A percentile compares a stretch with the other conserved stretches of the same genome.
phyloP scores from a whole-genome alignment of 1,140 invertebrate genomes.

The Platorchestia sp. region DNA sequence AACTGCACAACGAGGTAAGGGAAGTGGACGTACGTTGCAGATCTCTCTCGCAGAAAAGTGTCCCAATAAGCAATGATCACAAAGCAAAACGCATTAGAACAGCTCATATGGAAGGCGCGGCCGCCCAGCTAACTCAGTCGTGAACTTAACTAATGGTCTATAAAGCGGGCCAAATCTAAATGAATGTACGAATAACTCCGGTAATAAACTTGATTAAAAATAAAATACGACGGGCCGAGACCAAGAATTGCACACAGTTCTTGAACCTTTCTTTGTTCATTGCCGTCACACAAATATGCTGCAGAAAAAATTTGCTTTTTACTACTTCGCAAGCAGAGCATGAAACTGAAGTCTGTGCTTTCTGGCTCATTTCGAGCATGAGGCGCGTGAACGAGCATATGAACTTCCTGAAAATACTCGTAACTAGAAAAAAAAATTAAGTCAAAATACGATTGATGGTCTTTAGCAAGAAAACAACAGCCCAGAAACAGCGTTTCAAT shows the following conservation, averaged over 20 bases:
- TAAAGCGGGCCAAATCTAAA: neutral
- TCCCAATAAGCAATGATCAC: neutral
- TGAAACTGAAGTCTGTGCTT: too few relatives aligned
- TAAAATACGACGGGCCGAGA: neutral
- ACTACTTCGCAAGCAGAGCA: neutral
- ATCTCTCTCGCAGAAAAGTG: neutral
- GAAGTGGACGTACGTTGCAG: neutral
- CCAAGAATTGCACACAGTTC: neutral
- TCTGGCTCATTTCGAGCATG: too few relatives aligned
- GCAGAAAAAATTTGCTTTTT: neutral
- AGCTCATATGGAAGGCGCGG: neutral
- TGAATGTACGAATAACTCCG: neutral
- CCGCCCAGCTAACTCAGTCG: neutral
- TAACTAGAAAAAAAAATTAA: too few relatives aligned
- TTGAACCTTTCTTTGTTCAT: neutral
- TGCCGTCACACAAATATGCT: neutral
- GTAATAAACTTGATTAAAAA: neutral
- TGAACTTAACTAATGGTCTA: neutral
- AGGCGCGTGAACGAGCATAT: too few relatives aligned
- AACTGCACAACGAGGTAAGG: neutral
- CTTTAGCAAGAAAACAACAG: too few relatives aligned
- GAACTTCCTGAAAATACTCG: too few relatives aligned
- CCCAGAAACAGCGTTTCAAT: too few relatives aligned
- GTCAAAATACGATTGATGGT: too few relatives aligned
- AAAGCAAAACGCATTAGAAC: neutral